Evolutionary conservation across 2,113 vertebrate genomes (phyloP), one percentile per base, ranked within the genome.

Genomic region (Pedetes capensis): DNA sequence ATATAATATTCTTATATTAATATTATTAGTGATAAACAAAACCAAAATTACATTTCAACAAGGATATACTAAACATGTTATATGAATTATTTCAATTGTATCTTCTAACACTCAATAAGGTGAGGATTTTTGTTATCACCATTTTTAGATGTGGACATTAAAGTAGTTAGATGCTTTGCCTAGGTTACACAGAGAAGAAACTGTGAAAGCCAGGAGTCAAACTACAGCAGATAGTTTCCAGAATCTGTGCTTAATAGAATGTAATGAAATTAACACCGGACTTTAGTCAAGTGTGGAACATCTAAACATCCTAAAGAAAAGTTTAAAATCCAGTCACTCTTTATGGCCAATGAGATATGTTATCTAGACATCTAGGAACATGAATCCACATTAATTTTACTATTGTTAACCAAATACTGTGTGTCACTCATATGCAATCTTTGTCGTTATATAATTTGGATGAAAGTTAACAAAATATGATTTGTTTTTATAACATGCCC

Each of bases 301-400:
- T 66, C 37, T 72, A 85, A 93, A 78, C 14, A 94, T 85, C 42
- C 17, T 57, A 23, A 74, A 93, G 63, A 74, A 85, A 96, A 85
- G 37, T 27, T 82, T 91, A 53, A 91, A 83, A 83, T 59, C 2
- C 13, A 71, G 12, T 37, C 42, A 84, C 22, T 34, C 32, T 80
- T 82, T 61, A 55, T 44, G 63, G 20, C 34, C 69, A 91, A 29
- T 55, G 12, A 83, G 11, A 34, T 55, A 37, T 53, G 1, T 20
- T 93, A 81, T 76, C 53, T 37, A 78, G 23, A 68, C 55, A 81
- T 51, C 88, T 90, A 82, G 61, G 83, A 82, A 84, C 13, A 63
- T 74, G 0, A 87, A 39, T 81, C 20, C 3, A 63, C 47, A 53
- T 42, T 94, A 8, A 74, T 69, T 87, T 80, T 20, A 57, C 64